Evolutionary conservation across 2,797 vertebrate genomes (phyloP).

Genomic region (Taeniopygia guttata): DNA sequence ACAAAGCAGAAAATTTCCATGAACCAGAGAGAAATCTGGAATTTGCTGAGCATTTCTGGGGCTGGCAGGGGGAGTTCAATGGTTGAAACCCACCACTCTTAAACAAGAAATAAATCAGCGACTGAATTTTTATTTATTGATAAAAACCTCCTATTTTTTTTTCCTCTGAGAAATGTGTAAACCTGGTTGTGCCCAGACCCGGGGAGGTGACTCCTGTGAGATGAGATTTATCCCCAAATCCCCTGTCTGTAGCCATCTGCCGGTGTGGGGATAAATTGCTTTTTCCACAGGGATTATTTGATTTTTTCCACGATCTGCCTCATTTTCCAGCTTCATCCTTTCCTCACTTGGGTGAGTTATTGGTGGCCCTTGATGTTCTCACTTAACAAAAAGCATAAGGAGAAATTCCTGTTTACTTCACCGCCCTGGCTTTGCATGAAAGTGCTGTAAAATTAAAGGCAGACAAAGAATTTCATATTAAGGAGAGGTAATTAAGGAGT

Average conservation of each 20-base stretch:
- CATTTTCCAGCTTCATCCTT: constrained; percentile 8
- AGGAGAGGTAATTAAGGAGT: constrained; percentile 1
- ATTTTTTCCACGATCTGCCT: not conserved
- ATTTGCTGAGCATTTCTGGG: not conserved
- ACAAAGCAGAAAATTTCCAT: not conserved
- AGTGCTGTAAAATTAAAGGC: not conserved
- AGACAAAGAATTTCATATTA: not conserved
- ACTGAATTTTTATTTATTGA: not conserved
- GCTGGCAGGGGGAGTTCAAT: not conserved
- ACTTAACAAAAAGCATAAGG: not conserved
- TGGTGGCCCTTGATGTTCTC: not conserved
- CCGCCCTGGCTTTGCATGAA: not conserved
- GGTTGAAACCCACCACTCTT: not conserved
- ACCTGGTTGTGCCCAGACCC: not conserved
- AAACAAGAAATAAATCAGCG: not conserved
- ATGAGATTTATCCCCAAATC: not conserved
- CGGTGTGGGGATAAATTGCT: not conserved
- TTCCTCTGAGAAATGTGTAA: not conserved
- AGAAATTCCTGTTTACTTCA: not conserved
- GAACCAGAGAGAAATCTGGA: not conserved
- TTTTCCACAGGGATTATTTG: not conserved
- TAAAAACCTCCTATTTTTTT: not conserved
- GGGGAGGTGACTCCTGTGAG: not conserved
- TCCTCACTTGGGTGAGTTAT: not conserved
- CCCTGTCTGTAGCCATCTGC: not conserved